Base-by-base conservation (phyloP, 2,113 vertebrate species). In the Sinocyclocheilus anophthalmus region DNA sequence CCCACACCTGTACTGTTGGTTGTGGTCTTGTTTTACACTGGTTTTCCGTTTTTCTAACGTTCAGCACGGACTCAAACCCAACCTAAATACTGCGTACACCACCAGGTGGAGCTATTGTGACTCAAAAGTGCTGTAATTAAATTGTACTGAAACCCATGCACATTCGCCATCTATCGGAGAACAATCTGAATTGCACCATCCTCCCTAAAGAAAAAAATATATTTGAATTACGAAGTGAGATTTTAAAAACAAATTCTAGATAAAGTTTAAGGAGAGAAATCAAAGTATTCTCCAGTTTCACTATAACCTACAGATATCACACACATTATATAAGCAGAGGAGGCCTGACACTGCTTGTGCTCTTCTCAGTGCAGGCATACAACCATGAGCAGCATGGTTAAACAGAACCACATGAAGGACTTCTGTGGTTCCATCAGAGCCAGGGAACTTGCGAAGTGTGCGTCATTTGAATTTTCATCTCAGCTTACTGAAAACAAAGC, bases 341-440 rank as follows among this genome's bases (percentile, higher is more conserved):
- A 50, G 83, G 39, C 39, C 70, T 18, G 11, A 48, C 53, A 24
- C 45, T 78, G 16, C 20, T 50, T 65, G 57, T 9, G 30, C n/a
- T 69, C 33, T 37, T 37, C 42, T 39, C 10, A 61, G 26, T 76
- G n/a, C 63, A 73, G 18, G 42, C 39, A 50, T 67, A 53, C 5
- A 61, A 65, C n/a, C 45, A 81, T 26, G 61, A 53, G 84, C 50
- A 72, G 63, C 37, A 76, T 65, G 48, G 65, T 72, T 79, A 33
- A 85, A 83, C 73, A 26, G 65, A 24, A 80, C 81, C 81, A 84
- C 84, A 88, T 86, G 50, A 88, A 88, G 84, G 55, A 73, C 72
- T 24, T 48, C 13, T 81, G 83, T 70, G 76, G 83, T 84, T 80
- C 79, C 4, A 84, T 55, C 76, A 85, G 86, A 75, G 45, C 76